Base-by-base conservation (phyloP, 2,888 invertebrate species). In the Sphaerophoria taeniata region DNA sequence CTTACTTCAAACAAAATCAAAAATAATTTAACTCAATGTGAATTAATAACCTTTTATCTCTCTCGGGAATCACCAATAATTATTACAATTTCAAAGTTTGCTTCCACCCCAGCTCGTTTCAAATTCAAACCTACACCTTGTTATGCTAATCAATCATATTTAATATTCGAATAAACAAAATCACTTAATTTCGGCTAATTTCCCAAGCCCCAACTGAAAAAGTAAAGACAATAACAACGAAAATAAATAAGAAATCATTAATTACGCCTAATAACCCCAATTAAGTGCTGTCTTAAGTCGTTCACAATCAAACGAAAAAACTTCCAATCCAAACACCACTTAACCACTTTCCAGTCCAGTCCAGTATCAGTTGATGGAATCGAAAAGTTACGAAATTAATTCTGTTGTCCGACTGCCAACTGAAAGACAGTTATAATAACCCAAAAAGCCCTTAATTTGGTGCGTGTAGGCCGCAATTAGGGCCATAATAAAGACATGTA, bases 231-330 rank as follows among this genome's bases (percentile, higher is more conserved):
- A 51, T 34, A 49, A 73, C 63, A 43, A 51, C 3, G 43, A 43
- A 12, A 9, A 2, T 63, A 73, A 81, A 69, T 49, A 9, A 43
- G 67, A 75, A 84, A 61, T 70, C 85, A 77, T 77, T 85, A 77
- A 85, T 85, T 85, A 81, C 60, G 12, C 9, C 60, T 77, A 85
- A 85, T 85, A 81, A 85, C 65, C 63, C 51, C 73, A 85, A 85
- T 85, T 85, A 85, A 81, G 39, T 58, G 39, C 36, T 63, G 71
- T 71, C 24, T 24, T 2, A 24, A 69, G 70, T 58, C 72, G 60
- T 67, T 51, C 56, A 61, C 49, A 49, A 56, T 76, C 60, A 33
- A 51, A 39, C 2, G 6, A 43, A 43, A 43, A 43, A 3, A 43
- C 24, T 12, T 43, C n/a, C 6, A 55, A 34, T 16, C 51, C 12